Evolutionary conservation across 1,140 invertebrate genomes (phyloP).

Genomic region (Drosophila rhopaloa): DNA sequence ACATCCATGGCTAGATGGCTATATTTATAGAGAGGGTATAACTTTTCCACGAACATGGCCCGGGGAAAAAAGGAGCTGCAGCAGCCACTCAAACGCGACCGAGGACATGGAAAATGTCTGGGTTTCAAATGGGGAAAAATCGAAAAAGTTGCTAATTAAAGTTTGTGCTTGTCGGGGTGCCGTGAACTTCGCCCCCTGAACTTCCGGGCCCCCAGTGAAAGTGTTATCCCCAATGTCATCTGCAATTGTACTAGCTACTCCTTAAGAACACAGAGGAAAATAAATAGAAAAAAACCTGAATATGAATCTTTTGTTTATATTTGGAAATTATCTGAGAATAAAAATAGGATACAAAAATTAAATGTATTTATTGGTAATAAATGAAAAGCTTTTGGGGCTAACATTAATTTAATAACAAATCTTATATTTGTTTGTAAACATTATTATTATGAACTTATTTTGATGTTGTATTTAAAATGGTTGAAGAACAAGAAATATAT

Average conservation of each 20-base stretch:
- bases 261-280: not conserved
- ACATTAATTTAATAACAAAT: no score
- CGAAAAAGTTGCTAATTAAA: conserved; percentile 80
- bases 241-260: not conserved
- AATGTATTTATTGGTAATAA: no score
- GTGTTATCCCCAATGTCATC: conserved; percentile 64
- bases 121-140: conserved; percentile 18
- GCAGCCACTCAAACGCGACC: conserved; percentile 59
- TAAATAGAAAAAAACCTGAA: no score
- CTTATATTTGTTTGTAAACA: no score
- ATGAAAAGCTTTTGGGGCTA: no score
- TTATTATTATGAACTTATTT: no score
- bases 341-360: no score
- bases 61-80: conserved; percentile 70
- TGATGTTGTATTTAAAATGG: no score
- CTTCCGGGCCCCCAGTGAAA: conserved; percentile 59
- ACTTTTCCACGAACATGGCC: conserved; percentile 69
- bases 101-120: conserved; percentile 17
- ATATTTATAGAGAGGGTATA: conserved; percentile 43
- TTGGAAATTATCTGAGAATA: no score
- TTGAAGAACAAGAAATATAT: no score
- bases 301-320: no score
- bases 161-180: conserved; percentile 59
- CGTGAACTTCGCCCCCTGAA: conserved; percentile 59
- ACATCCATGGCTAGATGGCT: conserved; percentile 9